Conservation (phyloP, 2,113 vertebrate genomes). For the Heloderma charlesbogerti region DNA sequence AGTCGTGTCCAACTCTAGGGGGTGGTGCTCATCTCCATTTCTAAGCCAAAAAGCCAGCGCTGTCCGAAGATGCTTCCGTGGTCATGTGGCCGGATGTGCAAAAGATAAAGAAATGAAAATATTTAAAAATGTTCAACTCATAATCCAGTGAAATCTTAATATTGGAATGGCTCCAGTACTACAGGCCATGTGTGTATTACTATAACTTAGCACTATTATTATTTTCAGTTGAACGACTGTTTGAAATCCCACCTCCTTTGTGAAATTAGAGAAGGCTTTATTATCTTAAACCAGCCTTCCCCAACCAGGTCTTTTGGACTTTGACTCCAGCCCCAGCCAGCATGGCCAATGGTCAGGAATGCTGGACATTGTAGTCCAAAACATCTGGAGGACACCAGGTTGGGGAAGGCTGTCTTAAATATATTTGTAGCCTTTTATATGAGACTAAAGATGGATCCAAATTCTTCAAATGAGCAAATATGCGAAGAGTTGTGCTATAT, state of each 20-base stretch:
- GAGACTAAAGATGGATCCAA: not conserved
- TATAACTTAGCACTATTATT: not conserved
- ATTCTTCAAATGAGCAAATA: not conserved
- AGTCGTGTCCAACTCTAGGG: no score
- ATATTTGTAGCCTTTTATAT: not conserved
- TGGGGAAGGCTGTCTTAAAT: not conserved
- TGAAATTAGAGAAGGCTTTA: not conserved
- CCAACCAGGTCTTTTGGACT: no score
- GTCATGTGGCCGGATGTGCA: no score
- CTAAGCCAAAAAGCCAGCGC: no score
- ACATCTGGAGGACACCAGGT: no score
- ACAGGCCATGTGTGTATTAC: not conserved
- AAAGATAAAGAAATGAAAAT: no score
- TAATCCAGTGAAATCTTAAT: not conserved
- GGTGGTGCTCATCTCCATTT: no score
- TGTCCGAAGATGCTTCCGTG: no score
- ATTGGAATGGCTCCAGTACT: not conserved
- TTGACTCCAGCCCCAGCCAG: no score
- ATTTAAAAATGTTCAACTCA: no score
- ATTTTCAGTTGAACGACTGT: not conserved
- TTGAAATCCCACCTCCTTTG: slow-evolving; percentile 30
- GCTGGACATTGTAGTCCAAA: no score
- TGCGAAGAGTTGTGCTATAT: not conserved
- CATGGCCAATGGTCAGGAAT: no score
- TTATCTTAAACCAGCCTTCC: not conserved